A percentile compares a stretch with the other conserved stretches of the same genome.
Conservation (phyloP, 2,888 invertebrate genomes). For the Drosophila aldrichi region DNA sequence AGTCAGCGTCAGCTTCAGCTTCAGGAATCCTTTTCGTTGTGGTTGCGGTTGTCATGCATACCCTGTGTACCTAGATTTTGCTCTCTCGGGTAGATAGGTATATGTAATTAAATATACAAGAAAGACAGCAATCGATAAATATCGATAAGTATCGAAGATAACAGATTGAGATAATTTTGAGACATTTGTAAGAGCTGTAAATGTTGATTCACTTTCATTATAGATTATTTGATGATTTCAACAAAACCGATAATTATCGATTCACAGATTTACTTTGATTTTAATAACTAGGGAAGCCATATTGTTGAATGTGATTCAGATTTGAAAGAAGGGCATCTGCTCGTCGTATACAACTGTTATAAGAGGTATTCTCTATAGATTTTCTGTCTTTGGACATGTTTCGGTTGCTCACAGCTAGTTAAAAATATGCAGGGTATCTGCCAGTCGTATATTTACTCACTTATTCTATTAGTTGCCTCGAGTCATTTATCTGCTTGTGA, state of each 20-base stretch:
- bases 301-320: background rate
- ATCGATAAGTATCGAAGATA: background rate
- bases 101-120: no score
- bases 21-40: slow-evolving; percentile 5
- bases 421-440: background rate
- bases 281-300: background rate
- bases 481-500: background rate
- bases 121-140: background rate
- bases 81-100: background rate
- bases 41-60: slow-evolving; percentile 5
- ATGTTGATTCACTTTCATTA: background rate
- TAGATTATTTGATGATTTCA: background rate
- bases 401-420: background rate
- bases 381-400: background rate
- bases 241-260: slow-evolving; percentile 1
- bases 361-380: fast-evolving
- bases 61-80: background rate
- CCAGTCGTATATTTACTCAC: background rate
- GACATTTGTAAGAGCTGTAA: no score
- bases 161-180: background rate
- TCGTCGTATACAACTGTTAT: background rate
- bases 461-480: background rate
- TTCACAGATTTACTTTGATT: background rate
- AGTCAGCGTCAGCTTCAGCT: slow-evolving; percentile 8
- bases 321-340: background rate